A percentile compares a stretch with the other conserved stretches of the same genome.
Conservation (phyloP, 1,140 invertebrate genomes). For the Parasteatoda tepidariorum region DNA sequence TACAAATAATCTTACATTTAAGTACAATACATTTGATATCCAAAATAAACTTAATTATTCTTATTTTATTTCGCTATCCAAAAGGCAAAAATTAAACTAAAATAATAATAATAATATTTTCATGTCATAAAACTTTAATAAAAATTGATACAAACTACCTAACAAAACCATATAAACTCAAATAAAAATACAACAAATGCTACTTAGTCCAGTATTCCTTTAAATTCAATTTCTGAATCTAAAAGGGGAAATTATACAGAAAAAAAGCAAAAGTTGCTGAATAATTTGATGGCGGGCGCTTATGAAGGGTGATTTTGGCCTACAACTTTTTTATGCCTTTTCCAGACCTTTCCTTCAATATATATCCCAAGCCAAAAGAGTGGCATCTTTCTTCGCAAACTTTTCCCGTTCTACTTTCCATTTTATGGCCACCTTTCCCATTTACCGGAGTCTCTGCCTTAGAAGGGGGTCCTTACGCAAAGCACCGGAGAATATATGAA, state of each 20-base stretch:
- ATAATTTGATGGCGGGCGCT: slow-evolving; percentile 57
- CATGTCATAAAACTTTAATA: too few species aligned
- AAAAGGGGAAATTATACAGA: slow-evolving; percentile 53
- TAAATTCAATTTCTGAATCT: slow-evolving; percentile 1
- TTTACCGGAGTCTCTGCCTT: slow-evolving; percentile 14
- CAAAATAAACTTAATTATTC: too few species aligned
- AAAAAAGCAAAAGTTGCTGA: slow-evolving; percentile 26
- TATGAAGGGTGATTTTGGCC: slow-evolving; percentile 57
- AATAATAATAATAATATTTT: too few species aligned
- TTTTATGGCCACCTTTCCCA: slow-evolving; percentile 27
- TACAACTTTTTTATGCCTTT: slow-evolving; percentile 39
- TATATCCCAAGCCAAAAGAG: slow-evolving; percentile 38
- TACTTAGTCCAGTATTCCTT: slow-evolving; percentile 4
- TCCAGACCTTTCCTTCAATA: slow-evolving; percentile 20
- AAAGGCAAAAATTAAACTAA: too few species aligned
- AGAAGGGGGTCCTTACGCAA: background rate
- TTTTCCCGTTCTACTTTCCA: slow-evolving; percentile 20
- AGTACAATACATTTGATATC: too few species aligned
- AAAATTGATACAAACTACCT: too few species aligned
- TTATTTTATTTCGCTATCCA: too few species aligned
- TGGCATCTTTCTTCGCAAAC: background rate
- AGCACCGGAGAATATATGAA: slow-evolving; percentile 46
- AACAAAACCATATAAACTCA: too few species aligned
- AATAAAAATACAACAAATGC: too few species aligned
- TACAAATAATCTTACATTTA: too few species aligned